phyloP scores from a whole-genome alignment of 2,113 vertebrate species.

The Ceyx melanurus region DNA sequence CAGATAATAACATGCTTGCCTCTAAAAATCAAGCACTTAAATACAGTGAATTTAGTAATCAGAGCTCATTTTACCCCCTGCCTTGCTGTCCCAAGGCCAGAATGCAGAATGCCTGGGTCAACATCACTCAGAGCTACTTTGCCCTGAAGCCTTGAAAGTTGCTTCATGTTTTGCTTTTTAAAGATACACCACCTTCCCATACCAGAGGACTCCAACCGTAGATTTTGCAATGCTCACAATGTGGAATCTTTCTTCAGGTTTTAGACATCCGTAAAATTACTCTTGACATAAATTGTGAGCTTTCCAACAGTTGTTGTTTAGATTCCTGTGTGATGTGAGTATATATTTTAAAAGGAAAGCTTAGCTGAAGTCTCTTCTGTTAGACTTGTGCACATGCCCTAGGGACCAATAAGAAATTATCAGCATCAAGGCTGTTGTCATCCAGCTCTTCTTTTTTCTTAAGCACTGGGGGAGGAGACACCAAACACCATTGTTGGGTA shows the following conservation, averaged over 20 bases:
- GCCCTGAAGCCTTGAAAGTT: not conserved
- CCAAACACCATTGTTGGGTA: not conserved
- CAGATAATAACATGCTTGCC: slow-evolving; percentile 37
- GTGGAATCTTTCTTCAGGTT: not conserved
- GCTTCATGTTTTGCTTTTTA: not conserved
- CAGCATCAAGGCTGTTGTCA: not conserved
- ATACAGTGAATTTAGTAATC: slow-evolving; percentile 36
- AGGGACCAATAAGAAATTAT: not conserved
- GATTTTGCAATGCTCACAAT: not conserved
- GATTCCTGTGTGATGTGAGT: not conserved
- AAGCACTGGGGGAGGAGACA: not conserved
- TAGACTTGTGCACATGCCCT: not conserved
- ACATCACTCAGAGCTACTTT: not conserved
- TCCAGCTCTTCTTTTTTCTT: not conserved
- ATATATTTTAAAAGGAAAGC: not conserved
- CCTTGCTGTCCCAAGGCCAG: slow-evolving; percentile 19
- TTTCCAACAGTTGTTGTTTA: not conserved
- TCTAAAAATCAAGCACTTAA: slow-evolving; percentile 34
- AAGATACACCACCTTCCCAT: not conserved
- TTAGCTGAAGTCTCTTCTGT: not conserved
- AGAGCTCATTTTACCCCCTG: slow-evolving; percentile 8
- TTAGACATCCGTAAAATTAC: not conserved
- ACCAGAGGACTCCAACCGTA: not conserved
- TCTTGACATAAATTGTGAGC: not conserved
- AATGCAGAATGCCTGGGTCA: not conserved